Base-by-base conservation (phyloP, 2,797 vertebrate species). In the Limosa lapponica region DNA sequence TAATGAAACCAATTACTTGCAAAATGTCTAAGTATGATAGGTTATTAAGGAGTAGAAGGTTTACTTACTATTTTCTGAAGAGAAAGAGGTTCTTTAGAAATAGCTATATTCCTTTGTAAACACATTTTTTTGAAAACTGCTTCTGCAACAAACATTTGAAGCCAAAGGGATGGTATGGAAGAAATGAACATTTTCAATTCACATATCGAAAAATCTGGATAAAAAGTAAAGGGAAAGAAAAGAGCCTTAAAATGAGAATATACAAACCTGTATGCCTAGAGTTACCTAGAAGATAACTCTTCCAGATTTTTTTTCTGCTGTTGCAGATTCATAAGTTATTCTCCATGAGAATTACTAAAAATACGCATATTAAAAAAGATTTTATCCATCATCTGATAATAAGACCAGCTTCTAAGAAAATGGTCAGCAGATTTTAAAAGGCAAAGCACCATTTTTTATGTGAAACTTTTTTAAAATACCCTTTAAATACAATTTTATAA, bases 81-180 rank as follows among this genome's bases (percentile, higher is more conserved):
- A 82, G 98, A 99, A 41, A 99, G 98, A 23, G 98, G 97, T 67
- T 98, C 98, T 37, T 96, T 92, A 82, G 97, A 97, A 90, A 98
- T 14, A 89, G 84, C 77, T 67, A 98, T 75, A 72, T 97, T 98
- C 90, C 95, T 98, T 89, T 97, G 98, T 82, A 97, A 98, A 96
- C 98, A 99, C 36, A 99, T 93, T 87, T 97, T 98, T 96, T 98
- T 98, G 97, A 99, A 99, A 90, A 99, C 81, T 87, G 98, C 98
- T 92, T 99, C 99, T 62, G 98, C 98, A 61, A 98, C 97, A 93
- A 98, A 98, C 98, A 99, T 96, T 91, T 98, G 99, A 85, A 99
- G 98, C 97, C 99, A 99, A 85, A 95, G 95, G 13, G 99, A 99
- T 30, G 96, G 94, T 91, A 99, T 98, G 57, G 98, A 98, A 97